Percentiles rank a stretch among this genome's conserved stretches.
Evolutionary conservation across 2,888 invertebrate genomes (phyloP).

Genomic region (Pelosia muscerda): DNA sequence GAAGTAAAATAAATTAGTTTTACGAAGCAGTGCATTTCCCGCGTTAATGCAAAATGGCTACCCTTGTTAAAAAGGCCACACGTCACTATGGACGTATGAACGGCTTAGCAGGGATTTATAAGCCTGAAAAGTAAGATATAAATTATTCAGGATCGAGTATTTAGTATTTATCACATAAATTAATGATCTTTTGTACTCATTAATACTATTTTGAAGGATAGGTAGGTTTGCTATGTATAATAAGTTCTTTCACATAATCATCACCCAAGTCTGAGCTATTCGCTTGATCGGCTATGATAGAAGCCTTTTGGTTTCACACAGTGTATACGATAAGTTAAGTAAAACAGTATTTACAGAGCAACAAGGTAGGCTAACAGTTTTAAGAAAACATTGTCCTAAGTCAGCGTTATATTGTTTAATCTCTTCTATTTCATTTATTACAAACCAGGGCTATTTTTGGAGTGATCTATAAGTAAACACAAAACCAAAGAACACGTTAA

Average conservation of each 20-base stretch:
- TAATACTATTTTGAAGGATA: background rate
- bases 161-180: conserved; percentile 27
- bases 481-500: no score
- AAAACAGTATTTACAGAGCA: no score
- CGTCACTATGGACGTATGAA: conserved; percentile 53
- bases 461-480: no score
- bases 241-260: no score
- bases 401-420: background rate
- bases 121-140: conserved; percentile 41
- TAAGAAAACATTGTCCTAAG: background rate
- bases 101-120: conserved; percentile 54
- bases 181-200: background rate
- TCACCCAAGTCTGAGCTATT: no score
- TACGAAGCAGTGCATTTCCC: conserved; percentile 25
- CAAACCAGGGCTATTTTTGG: background rate
- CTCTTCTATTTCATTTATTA: background rate
- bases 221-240: background rate
- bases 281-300: no score
- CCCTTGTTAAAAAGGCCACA: conserved; percentile 47
- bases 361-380: no score
- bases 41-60: conserved; percentile 49
- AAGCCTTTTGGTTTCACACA: no score
- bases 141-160: conserved; percentile 31
- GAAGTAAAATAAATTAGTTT: conserved; percentile 6
- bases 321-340: no score